Evolutionary conservation across 2,888 invertebrate genomes (phyloP), one percentile per base, ranked within the genome.

Genomic region (Crematogaster levior): DNA sequence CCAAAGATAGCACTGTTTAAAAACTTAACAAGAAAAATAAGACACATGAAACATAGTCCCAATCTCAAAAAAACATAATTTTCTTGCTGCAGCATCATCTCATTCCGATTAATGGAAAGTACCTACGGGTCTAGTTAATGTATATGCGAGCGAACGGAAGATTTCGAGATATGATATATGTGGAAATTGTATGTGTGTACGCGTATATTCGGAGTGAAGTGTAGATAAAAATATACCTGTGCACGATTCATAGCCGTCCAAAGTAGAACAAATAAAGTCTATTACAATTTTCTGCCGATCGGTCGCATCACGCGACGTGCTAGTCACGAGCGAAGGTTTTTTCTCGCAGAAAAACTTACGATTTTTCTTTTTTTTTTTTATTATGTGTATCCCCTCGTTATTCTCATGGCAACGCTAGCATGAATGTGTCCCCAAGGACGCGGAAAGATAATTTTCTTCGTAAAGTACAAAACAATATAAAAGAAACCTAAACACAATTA

Each of bases 241-340:
- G 89, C 90, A 90, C 89, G 90, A 90, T 89, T 89, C 89, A 86
- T 90, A 89, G 89, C 90, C 90, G 89, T 89, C 87, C 89, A 89
- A 89, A 89, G 89, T 89, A 90, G 91, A 90, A 89, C 88, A 89
- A 87, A 90, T 90, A 88, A 90, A 89, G 85, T 90, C 89, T 88
- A 85, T 89, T 86, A 88, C 88, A 90, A 88, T 82, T 84, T 88
- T 84, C 87, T 84, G 90, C 87, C 90, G 88, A 89, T 75, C 88
- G 87, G 88, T 90, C 90, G 90, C 86, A 63, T 27, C 30, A 15
- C 82, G 63, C 56, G 51, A 46, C 65, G 61, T 46, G 63, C 51
- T 37, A 27, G 37, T 65, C 21, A 43, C 24, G 30, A n/a, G 21
- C 60, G 37, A 18, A 30, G 34, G 21, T 84, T 51, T 21, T 48